Evolutionary conservation across 2,888 invertebrate genomes (phyloP), one percentile per base, ranked within the genome.

Genomic region (Antheraea assamensis): DNA sequence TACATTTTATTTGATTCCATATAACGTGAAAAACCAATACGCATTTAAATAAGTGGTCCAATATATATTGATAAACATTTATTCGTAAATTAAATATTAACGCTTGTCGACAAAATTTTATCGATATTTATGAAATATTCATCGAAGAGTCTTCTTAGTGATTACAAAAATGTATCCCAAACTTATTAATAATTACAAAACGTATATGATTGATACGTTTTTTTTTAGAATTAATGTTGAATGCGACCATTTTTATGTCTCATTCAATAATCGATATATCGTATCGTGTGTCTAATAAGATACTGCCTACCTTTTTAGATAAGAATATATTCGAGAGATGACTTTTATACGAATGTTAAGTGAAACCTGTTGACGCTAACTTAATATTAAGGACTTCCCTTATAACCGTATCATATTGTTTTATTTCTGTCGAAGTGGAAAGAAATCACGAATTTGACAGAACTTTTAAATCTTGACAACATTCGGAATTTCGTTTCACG

Each of bases 341-440:
- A 93, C 94, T 94, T 94, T 94, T 94, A 94, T 94, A 94, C 94
- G 92, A 93, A 90, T 90, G 94, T 94, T 94, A 92, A 92, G 93
- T 91, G 77, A 83, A 89, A 91, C 91, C 92, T 94, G 94, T 94
- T 94, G 91, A 92, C 84, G 89, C 91, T 94, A 93, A 93, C 90
- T 90, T 87, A 90, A 91, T 82, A 84, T 87, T 93, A 93, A 92
- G 93, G 86, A 93, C 91, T 93, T 93, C 92, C 90, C 89, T 85
- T 80, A 82, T 88, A 90, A 93, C 90, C 91, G 91, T 91, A 91
- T 92, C 91, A 90, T 87, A 87, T 87, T 89, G 89, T 85, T 85
- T 83, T 80, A 80, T 82, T 85, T 82, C 76, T 78, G 80, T 82
- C 80, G 83, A 76, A 74, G 78, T 81, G 80, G 76, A 80, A 78